These are phyloP conservation scores for Ellobius talpinus DNA, from an alignment of 2,113 vertebrate genomes.

Conservation along the genomic window DNA sequence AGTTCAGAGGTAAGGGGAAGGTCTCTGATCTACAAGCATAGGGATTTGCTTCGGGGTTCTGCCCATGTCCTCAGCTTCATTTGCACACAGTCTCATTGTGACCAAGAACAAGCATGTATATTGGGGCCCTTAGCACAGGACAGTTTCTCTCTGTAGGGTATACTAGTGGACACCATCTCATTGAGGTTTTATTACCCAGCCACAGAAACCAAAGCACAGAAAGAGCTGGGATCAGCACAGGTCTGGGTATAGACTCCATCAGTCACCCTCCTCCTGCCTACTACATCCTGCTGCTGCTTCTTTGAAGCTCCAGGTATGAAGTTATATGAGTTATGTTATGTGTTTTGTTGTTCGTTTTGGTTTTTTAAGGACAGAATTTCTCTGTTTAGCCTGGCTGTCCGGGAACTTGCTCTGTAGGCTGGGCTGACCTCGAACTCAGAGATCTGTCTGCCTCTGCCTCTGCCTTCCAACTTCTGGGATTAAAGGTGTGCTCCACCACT, in stretches of 20 bases:
- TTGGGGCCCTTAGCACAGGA: neutral
- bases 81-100: neutral
- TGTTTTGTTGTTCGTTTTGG: neutral
- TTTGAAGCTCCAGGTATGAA: neutral
- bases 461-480: neutral
- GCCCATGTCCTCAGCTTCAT: neutral
- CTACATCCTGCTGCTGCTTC: neutral
- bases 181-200: neutral
- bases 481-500: neutral
- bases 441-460: neutral
- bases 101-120: fast-evolving
- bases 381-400: neutral
- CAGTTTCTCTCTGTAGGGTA: neutral
- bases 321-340: too few species aligned
- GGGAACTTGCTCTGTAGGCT: neutral
- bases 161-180: neutral
- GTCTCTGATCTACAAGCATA: neutral
- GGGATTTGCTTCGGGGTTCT: neutral
- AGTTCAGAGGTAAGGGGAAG: neutral
- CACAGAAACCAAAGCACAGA: neutral
- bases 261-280: neutral
- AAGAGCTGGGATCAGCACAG: neutral
- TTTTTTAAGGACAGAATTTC: neutral
- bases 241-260: fast-evolving
- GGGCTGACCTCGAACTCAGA: too few species aligned